phyloP scores from a whole-genome alignment of 2,888 invertebrate genomes.

The Polia nebulosa region DNA sequence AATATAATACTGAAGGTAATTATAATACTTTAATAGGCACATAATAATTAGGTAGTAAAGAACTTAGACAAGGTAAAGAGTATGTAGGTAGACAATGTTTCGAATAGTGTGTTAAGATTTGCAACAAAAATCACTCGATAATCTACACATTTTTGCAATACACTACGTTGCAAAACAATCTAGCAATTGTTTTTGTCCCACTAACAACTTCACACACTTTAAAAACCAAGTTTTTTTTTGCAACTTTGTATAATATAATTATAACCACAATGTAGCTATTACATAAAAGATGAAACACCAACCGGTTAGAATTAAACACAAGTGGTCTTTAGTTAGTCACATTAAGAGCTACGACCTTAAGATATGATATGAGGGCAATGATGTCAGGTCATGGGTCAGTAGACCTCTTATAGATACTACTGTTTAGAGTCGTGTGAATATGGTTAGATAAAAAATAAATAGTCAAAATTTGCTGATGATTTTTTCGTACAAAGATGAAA shows the following conservation, averaged over 20 bases:
- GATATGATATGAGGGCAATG: constrained; percentile 47
- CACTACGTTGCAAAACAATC: neutral
- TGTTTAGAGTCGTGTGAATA: constrained; percentile 31
- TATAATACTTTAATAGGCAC: too few relatives aligned
- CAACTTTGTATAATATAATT: neutral
- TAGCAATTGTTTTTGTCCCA: neutral
- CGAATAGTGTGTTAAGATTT: neutral
- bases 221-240: constrained; percentile 3
- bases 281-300: constrained; percentile 21
- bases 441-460: neutral
- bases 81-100: neutral
- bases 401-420: constrained; percentile 1
- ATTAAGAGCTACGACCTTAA: constrained; percentile 47
- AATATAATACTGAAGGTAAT: too few relatives aligned
- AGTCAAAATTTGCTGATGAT: neutral
- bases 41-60: neutral
- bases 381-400: constrained; percentile 43
- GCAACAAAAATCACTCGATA: neutral
- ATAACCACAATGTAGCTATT: neutral
- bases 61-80: too few relatives aligned
- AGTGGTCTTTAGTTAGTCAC: constrained; percentile 41
- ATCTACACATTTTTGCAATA: neutral
- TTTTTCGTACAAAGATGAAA: neutral
- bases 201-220: neutral
- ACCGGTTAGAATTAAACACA: constrained; percentile 39